Conservation (phyloP, 2,797 vertebrate species). For the Chloroceryle inda region DNA sequence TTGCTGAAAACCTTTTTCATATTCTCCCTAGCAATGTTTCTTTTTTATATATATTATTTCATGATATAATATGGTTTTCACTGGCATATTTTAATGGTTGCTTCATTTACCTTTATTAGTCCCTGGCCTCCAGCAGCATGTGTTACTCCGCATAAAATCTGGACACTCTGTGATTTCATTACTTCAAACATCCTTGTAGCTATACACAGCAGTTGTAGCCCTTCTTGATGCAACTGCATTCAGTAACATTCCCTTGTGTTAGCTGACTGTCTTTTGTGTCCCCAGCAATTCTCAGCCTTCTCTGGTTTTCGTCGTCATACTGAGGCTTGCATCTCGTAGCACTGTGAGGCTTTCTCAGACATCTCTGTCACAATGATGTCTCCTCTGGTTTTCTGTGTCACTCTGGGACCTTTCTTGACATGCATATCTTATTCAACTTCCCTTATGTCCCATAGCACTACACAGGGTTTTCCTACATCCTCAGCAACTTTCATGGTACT, state of each 20-base stretch:
- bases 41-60: not conserved
- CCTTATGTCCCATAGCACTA: slow-evolving; percentile 18
- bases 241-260: not conserved
- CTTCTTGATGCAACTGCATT: not conserved
- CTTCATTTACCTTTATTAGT: not conserved
- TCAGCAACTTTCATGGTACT: slow-evolving; percentile 52
- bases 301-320: not conserved
- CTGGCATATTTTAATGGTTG: slow-evolving; percentile 1
- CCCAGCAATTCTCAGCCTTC: not conserved
- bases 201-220: not conserved
- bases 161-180: not conserved
- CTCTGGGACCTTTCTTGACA: slow-evolving; percentile 6
- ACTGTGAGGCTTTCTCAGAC: slow-evolving; percentile 1
- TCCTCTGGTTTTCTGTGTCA: slow-evolving; percentile 19
- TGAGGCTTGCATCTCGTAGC: not conserved
- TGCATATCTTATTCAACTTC: not conserved
- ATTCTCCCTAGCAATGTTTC: slow-evolving; percentile 1
- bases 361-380: not conserved
- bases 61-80: not conserved
- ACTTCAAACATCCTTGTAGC: not conserved
- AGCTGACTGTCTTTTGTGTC: not conserved
- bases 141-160: not conserved
- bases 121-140: not conserved
- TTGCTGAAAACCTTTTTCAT: slow-evolving; percentile 13
- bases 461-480: slow-evolving; percentile 20